phyloP scores from a whole-genome alignment of 92 coral and sea anemone species.

The Palythoa heliodiscus region DNA sequence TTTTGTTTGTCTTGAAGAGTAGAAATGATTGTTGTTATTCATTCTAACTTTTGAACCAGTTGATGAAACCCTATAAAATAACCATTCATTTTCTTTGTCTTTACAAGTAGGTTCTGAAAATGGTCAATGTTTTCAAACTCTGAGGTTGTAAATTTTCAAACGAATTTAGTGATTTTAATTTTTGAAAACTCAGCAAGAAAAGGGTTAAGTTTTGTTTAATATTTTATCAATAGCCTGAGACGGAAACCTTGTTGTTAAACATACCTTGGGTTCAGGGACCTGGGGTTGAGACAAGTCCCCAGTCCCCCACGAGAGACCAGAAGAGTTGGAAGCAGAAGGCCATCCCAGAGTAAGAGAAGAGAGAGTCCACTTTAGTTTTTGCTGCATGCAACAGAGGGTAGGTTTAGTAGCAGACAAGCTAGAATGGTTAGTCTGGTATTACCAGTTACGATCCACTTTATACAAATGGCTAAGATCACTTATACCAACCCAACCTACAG shows the following conservation, averaged over 20 bases:
- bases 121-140: too few species aligned
- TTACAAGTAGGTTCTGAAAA: too few species aligned
- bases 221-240: not conserved
- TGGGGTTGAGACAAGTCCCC: constrained; percentile 84
- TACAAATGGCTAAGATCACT: not conserved
- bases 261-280: constrained; percentile 82
- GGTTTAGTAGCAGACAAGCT: constrained; percentile 57
- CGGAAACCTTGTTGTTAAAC: constrained; percentile 14
- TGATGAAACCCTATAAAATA: too few species aligned
- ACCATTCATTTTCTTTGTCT: too few species aligned
- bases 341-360: constrained; percentile 89
- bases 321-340: constrained; percentile 80
- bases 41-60: too few species aligned
- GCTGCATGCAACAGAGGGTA: constrained; percentile 76
- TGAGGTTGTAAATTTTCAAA: too few species aligned
- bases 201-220: not conserved
- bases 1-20: too few species aligned
- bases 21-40: too few species aligned
- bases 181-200: too few species aligned
- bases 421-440: constrained; percentile 8
- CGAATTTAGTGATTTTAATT: too few species aligned
- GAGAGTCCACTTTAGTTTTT: constrained; percentile 83
- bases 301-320: constrained; percentile 82
- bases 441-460: not conserved
- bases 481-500: not conserved